Percentiles rank a stretch among this genome's conserved stretches.
These are phyloP conservation scores for Zaprionus gabonicus DNA, from an alignment of 1,140 invertebrate species.

Conservation along the genomic window DNA sequence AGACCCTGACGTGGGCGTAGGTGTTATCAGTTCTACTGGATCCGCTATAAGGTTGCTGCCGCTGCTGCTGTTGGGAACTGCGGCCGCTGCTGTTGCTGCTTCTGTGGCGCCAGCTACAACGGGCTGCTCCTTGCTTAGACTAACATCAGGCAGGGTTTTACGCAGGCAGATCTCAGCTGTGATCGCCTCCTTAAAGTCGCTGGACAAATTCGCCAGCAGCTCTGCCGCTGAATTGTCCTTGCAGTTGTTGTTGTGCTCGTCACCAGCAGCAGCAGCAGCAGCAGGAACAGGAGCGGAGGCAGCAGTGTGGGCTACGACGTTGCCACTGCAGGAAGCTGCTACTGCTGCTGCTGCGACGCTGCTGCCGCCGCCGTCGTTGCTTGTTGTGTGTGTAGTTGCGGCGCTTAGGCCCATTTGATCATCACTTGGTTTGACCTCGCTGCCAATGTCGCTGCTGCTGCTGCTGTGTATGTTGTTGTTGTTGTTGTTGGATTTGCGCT, in stretches of 20 bases:
- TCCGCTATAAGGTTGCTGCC: constrained; percentile 1
- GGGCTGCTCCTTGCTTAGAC: constrained; percentile 61
- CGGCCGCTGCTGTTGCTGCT: constrained; percentile 12
- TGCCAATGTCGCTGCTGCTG: constrained; percentile 4
- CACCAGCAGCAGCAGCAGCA: background rate
- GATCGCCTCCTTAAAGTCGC: constrained; percentile 71
- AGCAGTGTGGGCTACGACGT: constrained; percentile 2
- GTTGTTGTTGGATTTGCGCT: constrained; percentile 45
- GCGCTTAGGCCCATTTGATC: constrained; percentile 77
- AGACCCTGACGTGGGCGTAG: background rate
- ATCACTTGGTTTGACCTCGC: constrained; percentile 31
- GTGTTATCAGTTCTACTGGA: background rate
- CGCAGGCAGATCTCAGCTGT: constrained; percentile 77
- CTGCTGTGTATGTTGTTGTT: constrained; percentile 19
- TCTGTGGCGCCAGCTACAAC: constrained; percentile 4
- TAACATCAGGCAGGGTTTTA: constrained; percentile 74
- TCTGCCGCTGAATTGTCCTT: constrained; percentile 74
- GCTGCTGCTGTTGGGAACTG: constrained; percentile 4
- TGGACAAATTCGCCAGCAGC: constrained; percentile 71
- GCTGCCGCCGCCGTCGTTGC: constrained; percentile 25
- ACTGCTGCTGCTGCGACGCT: constrained; percentile 13
- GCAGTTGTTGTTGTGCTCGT: constrained; percentile 47
- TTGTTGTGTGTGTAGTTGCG: constrained; percentile 59
- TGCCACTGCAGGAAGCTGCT: constrained; percentile 14
- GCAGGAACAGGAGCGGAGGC: background rate